Conservation (phyloP, 2,888 invertebrate genomes). For the Lochmaea capreae region DNA sequence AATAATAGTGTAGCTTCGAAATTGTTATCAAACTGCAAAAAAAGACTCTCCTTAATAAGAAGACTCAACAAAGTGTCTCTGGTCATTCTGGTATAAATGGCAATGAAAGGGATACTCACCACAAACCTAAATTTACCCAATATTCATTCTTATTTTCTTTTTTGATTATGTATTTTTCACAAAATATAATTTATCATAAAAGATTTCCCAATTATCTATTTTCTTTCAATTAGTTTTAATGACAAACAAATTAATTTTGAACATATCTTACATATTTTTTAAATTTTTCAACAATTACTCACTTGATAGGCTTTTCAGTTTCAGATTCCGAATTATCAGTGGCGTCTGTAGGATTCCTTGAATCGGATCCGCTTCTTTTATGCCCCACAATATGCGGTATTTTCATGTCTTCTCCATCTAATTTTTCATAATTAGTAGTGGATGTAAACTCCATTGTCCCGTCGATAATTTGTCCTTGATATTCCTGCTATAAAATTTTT, state of each 20-base stretch:
- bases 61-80: no score
- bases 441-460: slow-evolving; percentile 50
- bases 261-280: slow-evolving; percentile 13
- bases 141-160: no score
- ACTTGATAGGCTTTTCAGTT: slow-evolving; percentile 72
- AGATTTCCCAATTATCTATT: no score
- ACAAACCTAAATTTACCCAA: no score
- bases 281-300: slow-evolving; percentile 58
- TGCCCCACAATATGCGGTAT: slow-evolving; percentile 26
- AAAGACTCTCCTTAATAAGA: no score
- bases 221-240: background rate
- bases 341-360: slow-evolving; percentile 76
- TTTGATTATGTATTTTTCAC: no score
- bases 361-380: slow-evolving; percentile 41
- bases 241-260: slow-evolving; percentile 5
- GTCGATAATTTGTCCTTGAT: slow-evolving; percentile 26
- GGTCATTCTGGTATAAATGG: no score
- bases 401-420: slow-evolving; percentile 41
- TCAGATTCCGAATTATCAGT: slow-evolving; percentile 87
- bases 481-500: slow-evolving; percentile 44
- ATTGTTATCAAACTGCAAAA: no score
- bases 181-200: no score
- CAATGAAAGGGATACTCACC: no score
- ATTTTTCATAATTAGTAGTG: slow-evolving; percentile 49
- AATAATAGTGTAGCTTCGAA: no score